Evolutionary conservation across 2,113 vertebrate species (phyloP), one percentile per base, ranked within the genome.

Genomic region (Phainopepla nitens): DNA sequence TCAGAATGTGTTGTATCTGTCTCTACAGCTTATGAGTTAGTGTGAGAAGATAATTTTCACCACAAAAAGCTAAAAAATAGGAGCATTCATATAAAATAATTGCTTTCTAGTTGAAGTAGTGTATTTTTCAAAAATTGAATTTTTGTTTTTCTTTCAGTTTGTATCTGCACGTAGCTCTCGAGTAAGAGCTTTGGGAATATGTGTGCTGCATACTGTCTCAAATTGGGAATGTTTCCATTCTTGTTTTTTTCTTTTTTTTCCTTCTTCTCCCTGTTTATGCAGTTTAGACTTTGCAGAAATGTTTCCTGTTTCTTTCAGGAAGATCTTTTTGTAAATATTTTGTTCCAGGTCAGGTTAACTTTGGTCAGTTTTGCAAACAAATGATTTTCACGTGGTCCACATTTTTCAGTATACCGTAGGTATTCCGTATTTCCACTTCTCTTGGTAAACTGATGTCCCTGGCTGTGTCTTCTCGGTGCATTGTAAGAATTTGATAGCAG

Each of bases 351-450:
- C 39, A 64, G 27, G 50, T 83, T 94, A 85, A 69, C 80, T 35
- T 84, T 3, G 1, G 7, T 58, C 7, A 12, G 41, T 78, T 93
- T 75, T 54, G 35, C 56, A 75, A 84, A 39, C 33, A 86, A 29
- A 33, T 57, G 0, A 8, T 58, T 93, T 81, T 51, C 24, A 29
- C 0, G 0, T 47, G 2, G 4, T 35, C 33, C 21, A 27, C 10
- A 0, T 41, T 76, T 86, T 88, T 45, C 64, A 41, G n/a, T 66
- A 27, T 83, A 73, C 42, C 7, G 53, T 31, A 17, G 8, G 11
- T 88, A 33, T 58, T 83, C 11, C 4, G 0, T 53, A 18, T 42
- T 79, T 79, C 73, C 7, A 2, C 70, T 92, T 90, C 17, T 69
- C 31, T 25, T 39, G 71, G 47, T 82, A 31, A 85, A 41, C 15